Conservation (phyloP, 2,888 invertebrate species). For the Polylopha cassiicola region DNA sequence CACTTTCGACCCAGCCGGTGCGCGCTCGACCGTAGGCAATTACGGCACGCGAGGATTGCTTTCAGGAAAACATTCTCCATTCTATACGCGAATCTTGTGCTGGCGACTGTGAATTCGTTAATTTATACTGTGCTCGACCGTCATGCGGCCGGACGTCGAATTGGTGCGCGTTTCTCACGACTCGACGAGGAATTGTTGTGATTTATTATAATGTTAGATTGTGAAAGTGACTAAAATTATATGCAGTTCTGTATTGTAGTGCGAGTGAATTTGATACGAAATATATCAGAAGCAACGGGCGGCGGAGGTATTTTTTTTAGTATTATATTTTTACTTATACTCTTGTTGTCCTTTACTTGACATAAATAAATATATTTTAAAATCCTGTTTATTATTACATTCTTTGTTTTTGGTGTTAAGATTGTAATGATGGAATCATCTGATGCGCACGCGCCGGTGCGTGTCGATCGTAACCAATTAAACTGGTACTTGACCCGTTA, state of each 20-base stretch:
- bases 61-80: conserved; percentile 74
- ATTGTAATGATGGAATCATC: conserved; percentile 38
- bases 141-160: conserved; percentile 40
- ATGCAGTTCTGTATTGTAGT: conserved; percentile 26
- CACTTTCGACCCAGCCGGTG: conserved; percentile 57
- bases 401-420: conserved; percentile 31
- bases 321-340: neutral
- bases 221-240: conserved; percentile 50
- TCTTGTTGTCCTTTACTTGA: neutral
- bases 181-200: conserved; percentile 39
- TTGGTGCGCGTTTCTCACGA: conserved; percentile 32
- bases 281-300: conserved; percentile 26
- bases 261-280: conserved; percentile 37
- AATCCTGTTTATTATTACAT: conserved; percentile 13
- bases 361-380: neutral
- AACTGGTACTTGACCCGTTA: conserved; percentile 35
- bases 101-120: conserved; percentile 33
- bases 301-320: conserved; percentile 29
- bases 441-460: conserved; percentile 50
- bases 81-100: conserved; percentile 58
- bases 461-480: conserved; percentile 36
- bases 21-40: conserved; percentile 62
- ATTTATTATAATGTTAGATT: conserved; percentile 35
- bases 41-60: conserved; percentile 65
- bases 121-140: conserved; percentile 31